Evolutionary conservation across 2,113 vertebrate species (phyloP), one percentile per base, ranked within the genome.

Genomic region (Prochilodus magdalenae): DNA sequence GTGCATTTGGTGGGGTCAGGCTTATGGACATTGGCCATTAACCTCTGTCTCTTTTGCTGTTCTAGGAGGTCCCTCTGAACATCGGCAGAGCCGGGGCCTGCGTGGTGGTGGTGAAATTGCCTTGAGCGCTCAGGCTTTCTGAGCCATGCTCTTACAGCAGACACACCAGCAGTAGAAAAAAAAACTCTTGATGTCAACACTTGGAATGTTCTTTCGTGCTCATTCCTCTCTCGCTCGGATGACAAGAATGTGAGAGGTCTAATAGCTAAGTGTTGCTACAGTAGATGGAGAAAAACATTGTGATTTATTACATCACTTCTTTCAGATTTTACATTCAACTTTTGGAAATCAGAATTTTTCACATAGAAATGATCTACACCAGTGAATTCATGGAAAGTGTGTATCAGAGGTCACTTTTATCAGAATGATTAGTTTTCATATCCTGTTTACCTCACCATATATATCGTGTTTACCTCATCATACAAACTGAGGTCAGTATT

Each of bases 1-100:
- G 26, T 62, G 57, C 27, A 80, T 73, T 80, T 66, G 49, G n/a
- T 72, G 62, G 4, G 24, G 72, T 76, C 71, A 66, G 36, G 49
- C 59, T 74, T 81, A 29, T 44, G 85, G 76, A 84, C 49, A 77
- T 86, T 89, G 85, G 73, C 57, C 80, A 90, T 82, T 91, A 90
- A 90, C 89, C 84, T 89, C 73, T 89, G 51, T 86, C 72, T 88
- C 65, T 87, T 81, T 80, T 75, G 74, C 30, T 86, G 22, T 83
- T 93, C 70, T 81, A 99, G 97, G 98, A 99, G 93, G 96, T 96
- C 83, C 95, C 95, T 82, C 94, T 99, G 83, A 99, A 99, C 87
- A 95, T 98, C n/a, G 97, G 97, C 88, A 95, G 97, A 89, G 98
- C 97, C 60, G 97, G 97, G 65, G 95, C 97, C 5, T 98, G 97